These are phyloP conservation scores for Paedocypris sp. DNA, from an alignment of 2,113 vertebrate species.

Conservation along the genomic window DNA sequence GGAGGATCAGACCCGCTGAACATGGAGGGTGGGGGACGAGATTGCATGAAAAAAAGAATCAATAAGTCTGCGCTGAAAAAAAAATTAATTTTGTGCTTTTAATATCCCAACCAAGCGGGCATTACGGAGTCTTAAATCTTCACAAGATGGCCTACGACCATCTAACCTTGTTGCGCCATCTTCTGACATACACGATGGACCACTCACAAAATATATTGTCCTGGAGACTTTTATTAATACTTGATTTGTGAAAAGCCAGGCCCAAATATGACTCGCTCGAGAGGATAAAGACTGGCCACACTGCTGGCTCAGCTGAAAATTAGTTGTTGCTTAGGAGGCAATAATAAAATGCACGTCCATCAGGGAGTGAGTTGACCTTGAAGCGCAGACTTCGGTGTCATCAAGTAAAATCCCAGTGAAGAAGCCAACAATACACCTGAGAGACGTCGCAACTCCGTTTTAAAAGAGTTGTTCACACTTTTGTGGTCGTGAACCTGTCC, in stretches of 20 bases:
- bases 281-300: not conserved
- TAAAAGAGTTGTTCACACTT: not conserved
- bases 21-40: not conserved
- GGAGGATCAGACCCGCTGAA: not conserved
- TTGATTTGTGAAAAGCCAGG: not conserved
- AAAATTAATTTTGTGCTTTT: slow-evolving; percentile 1
- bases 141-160: not conserved
- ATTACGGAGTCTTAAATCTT: slow-evolving; percentile 6
- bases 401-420: not conserved
- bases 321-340: not conserved
- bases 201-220: not conserved
- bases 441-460: no score
- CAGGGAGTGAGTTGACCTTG: not conserved
- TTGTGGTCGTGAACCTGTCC: not conserved
- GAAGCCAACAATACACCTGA: no score
- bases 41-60: not conserved
- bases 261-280: not conserved
- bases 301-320: not conserved
- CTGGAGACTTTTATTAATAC: not conserved
- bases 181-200: not conserved
- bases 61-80: not conserved
- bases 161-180: not conserved
- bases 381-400: not conserved
- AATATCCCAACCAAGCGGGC: not conserved
- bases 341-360: not conserved